A percentile compares a stretch with the other conserved stretches of the same genome.
These are phyloP conservation scores for Eulemur albifrons DNA, from an alignment of 2,797 vertebrate species.

Conservation along the genomic window DNA sequence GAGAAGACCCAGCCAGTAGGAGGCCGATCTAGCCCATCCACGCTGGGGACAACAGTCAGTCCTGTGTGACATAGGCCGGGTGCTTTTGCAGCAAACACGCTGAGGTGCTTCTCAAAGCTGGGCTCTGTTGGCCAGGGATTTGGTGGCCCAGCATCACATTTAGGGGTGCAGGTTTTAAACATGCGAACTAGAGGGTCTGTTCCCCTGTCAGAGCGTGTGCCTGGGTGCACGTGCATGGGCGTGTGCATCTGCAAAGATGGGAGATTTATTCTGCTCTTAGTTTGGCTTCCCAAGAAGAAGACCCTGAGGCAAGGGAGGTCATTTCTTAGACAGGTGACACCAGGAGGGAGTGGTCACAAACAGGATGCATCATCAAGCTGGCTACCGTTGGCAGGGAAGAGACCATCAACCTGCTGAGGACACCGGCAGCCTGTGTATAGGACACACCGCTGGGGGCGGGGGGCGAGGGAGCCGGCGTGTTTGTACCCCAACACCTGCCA, in stretches of 20 bases:
- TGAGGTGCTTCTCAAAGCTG: background rate
- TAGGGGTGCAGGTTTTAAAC: background rate
- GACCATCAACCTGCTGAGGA: background rate
- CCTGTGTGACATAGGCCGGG: fast-evolving
- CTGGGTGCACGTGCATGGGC: too few relatives aligned
- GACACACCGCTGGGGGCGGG: fast-evolving
- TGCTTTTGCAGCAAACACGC: background rate
- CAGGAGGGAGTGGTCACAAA: background rate
- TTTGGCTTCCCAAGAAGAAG: background rate
- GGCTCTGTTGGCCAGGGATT: background rate
- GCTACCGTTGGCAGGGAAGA: too few relatives aligned
- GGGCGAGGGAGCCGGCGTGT: background rate
- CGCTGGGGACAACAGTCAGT: fast-evolving
- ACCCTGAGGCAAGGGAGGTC: background rate
- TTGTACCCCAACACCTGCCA: background rate
- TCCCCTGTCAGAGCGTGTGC: background rate
- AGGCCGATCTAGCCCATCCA: background rate
- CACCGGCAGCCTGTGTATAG: background rate
- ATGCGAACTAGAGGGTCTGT: background rate
- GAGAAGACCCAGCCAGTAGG: background rate
- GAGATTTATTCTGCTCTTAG: background rate
- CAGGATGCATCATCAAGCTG: background rate
- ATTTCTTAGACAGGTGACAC: background rate
- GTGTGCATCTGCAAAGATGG: background rate
- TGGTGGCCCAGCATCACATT: background rate